Base-by-base conservation (phyloP, 2,888 invertebrate genomes). In the Stictocephala bisonia region DNA sequence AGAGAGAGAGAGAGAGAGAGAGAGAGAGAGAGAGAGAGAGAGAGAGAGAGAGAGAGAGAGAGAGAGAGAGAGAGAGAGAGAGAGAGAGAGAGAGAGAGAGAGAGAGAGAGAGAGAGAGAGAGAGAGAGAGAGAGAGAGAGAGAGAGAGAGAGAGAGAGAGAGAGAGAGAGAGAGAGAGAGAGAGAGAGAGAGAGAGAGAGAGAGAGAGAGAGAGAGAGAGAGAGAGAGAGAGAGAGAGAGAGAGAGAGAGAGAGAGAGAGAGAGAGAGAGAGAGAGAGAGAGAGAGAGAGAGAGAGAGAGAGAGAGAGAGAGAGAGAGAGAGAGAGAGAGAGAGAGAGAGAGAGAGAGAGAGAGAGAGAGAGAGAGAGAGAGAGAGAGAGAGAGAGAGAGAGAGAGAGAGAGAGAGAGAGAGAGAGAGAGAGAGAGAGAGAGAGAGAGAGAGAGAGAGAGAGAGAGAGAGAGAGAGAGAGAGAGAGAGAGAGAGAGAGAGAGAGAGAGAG, bases 1-100 rank as follows among this genome's bases (percentile, higher is more conserved):
- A 73, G 73, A 44, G 69, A 70, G 67, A 53, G 48, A 68, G 68
- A 51, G 68, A 50, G 68, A 50, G 68, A 68, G 68, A 22, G 68
- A 68, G 68, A 68, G 50, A 50, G 50, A 31, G 72, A 67, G 71
- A 41, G 71, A 71, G 71, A 64, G 48, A 20, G 60, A 26, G 64
- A 48, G 44, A 41, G 71, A 40, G 60, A 41, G 50, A 67, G 66
- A 68, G 72, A 15, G 56, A 56, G 70, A 56, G 56, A 70, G 70
- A 35, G 31, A 56, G 53, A 53, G 69, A 31, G 31, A 20, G 60
- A 29, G 60, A 60, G 60, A 60, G 60, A 60, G 69, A 53, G 69
- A 24, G 69, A 53, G 29, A 51, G 22, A 29, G 51, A 41, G 44
- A 31, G 29, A 44, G 20, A 20, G 27, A 56, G 44, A 24, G 26